A percentile compares a stretch with the other conserved stretches of the same genome.
These are phyloP conservation scores for Microcebus jonahi DNA, from an alignment of 2,113 vertebrate genomes.

Conservation along the genomic window DNA sequence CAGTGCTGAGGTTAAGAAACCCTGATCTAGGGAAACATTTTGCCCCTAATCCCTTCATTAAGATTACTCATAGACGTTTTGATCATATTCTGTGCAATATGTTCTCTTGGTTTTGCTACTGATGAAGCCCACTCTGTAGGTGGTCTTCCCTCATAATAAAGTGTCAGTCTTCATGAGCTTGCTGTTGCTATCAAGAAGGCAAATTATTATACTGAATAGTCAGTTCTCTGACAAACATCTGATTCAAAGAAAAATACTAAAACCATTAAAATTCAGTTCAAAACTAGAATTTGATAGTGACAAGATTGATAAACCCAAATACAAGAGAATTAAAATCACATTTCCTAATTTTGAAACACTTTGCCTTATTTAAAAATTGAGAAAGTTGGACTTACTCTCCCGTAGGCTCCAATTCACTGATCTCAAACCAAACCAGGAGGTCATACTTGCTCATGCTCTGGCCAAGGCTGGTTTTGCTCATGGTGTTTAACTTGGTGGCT, in stretches of 20 bases:
- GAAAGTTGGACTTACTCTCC: conserved; percentile 93
- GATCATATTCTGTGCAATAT: neutral
- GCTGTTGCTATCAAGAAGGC: neutral
- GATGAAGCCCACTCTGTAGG: neutral
- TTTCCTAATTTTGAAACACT: neutral
- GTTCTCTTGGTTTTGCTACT: neutral
- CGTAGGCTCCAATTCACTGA: conserved; percentile 98
- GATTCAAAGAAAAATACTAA: neutral
- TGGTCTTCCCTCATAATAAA: neutral
- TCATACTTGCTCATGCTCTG: conserved; percentile 99
- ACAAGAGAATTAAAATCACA: neutral
- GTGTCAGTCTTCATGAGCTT: neutral
- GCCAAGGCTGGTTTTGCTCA: conserved; percentile 96
- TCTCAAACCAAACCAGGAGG: conserved; percentile 99
- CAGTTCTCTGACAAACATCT: neutral
- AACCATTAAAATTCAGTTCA: neutral
- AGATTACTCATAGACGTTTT: neutral
- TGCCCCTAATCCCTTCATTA: neutral
- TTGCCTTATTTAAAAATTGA: neutral
- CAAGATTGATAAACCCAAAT: neutral
- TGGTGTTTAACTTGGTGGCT: conserved; percentile 96
- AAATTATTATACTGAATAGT: neutral
- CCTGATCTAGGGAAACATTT: neutral
- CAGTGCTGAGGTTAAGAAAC: neutral
- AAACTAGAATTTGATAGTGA: neutral